Base-by-base conservation (phyloP, 2,113 vertebrate genomes). In the Cryptotis parvus region DNA sequence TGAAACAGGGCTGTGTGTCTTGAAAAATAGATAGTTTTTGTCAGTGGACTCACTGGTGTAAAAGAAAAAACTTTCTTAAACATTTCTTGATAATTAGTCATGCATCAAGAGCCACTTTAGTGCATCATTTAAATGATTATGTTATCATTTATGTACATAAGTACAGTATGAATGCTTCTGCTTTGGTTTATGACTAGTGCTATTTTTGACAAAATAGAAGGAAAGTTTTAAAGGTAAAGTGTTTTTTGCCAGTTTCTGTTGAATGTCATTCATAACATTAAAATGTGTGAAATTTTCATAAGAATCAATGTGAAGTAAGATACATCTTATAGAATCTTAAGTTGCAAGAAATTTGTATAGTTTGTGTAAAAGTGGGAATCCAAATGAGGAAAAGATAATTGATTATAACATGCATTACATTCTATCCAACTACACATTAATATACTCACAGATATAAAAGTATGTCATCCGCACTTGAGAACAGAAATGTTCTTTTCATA, bases 221-320 rank as follows among this genome's bases (percentile, higher is more conserved):
- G 37, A 63, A 75, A 87, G 39, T 37, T 74, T 39, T 61, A 70
- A 87, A 91, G 41, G 43, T 55, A 22, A 77, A 73, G 37, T 39
- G 33, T 68, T 31, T 35, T 4, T 22, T 37, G 39, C 49, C 7
- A 14, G 24, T 87, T 26, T 78, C 78, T 76, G 16, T 6, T 72
- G 82, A 92, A n/a, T 69, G 16, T 66, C 66, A 55, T 58, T 87
- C 66, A 76, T 73, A 79, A 92, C 78, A 79, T 66, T 35, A 78
- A 63, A 72, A 65, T 10, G 58, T 73, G 77, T 84, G 88, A 84
- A 88, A 74, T 81, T 74, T 89, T 88, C 45, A 85, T 93, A 70
- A 41, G 84, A 94, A 91, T 90, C 88, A 90, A 75, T 77, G 66
- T 41, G 37, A 90, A 90, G 31, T 74, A 68, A 93, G 65, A 75